phyloP scores from a whole-genome alignment of 2,113 vertebrate genomes.

The Oxyura jamaicensis region DNA sequence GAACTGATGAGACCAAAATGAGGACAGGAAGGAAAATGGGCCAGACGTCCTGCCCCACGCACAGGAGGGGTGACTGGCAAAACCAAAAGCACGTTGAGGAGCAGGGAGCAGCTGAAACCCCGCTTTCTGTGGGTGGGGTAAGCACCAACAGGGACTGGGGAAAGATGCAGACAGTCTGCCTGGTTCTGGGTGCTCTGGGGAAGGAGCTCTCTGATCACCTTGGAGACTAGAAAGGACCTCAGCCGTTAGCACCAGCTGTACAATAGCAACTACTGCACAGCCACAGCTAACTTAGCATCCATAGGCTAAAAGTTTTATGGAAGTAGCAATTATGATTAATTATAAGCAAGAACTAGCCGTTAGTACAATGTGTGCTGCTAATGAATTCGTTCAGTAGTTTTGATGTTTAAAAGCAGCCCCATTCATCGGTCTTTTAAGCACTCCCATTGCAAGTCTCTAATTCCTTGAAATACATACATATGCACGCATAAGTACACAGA shows the following conservation, averaged over 20 bases:
- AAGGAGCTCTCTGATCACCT: not conserved
- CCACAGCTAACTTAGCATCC: not conserved
- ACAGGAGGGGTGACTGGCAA: not conserved
- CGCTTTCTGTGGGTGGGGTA: not conserved
- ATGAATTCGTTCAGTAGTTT: not conserved
- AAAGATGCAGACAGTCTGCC: not conserved
- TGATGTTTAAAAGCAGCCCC: not conserved
- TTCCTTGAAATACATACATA: not conserved
- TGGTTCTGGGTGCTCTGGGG: not conserved
- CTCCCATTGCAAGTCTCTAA: not conserved
- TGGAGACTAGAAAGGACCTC: not conserved
- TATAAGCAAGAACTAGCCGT: not conserved
- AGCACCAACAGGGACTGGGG: not conserved
- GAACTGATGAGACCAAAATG: not conserved
- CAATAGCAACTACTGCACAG: not conserved
- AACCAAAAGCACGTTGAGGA: not conserved
- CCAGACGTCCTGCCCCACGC: not conserved
- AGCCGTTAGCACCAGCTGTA: not conserved
- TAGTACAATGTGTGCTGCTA: not conserved
- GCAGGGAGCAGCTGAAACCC: not conserved
- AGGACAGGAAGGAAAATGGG: not conserved
- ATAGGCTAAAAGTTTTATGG: not conserved
- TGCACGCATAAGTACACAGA: not conserved
- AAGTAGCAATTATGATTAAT: not conserved
- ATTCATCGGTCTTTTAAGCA: not conserved